Base-by-base conservation (phyloP, 2,888 invertebrate genomes). In the Pseudococcus jackbeardsleyi region DNA sequence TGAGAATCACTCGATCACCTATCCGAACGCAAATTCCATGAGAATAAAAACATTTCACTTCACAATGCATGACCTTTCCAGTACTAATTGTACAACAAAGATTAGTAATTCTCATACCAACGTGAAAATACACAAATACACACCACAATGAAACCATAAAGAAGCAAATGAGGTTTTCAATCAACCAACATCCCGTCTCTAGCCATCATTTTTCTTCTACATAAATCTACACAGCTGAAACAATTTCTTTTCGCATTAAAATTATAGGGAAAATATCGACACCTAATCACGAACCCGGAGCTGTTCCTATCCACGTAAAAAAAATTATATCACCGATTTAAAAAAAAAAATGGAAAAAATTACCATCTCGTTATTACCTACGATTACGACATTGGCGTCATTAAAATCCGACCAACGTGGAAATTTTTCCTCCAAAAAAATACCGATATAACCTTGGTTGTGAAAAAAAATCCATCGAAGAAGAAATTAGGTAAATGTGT, bases 401-500 rank as follows among this genome's bases (percentile, higher is more conserved):
- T 72, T 72, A 72, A 64, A 64, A 64, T 64, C 7, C 22, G 7
- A 64, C 54, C 15, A 33, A 33, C 59, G 59, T 59, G 6, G 6
- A 72, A 72, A 1, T 33, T 33, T 26, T 72, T 12, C 26, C 0
- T 12, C 11, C 5, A 33, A 33, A 72, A 72, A 72, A 72, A 72
- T 12, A 72, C 15, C 33, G 15, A 0, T 72, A 0, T 26, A 26
- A 72, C 68, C 68, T 72, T 72, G 68, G 68, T 72, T 33, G 26
- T 59, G 19, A 19, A 59, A 72, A 72, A 72, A 72, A 72, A 72
- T 33, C 39, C 79, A 19, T 9, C 7, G 12, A 79, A 39, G 42
- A 79, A 79, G 42, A 79, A 79, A 79, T 42, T 79, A 79, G 79
- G 79, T 79, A 79, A 79, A 79, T 79, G 79, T 79, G 79, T 79